Conservation (phyloP, 2,797 vertebrate species). For the Pelobates cultripes region DNA sequence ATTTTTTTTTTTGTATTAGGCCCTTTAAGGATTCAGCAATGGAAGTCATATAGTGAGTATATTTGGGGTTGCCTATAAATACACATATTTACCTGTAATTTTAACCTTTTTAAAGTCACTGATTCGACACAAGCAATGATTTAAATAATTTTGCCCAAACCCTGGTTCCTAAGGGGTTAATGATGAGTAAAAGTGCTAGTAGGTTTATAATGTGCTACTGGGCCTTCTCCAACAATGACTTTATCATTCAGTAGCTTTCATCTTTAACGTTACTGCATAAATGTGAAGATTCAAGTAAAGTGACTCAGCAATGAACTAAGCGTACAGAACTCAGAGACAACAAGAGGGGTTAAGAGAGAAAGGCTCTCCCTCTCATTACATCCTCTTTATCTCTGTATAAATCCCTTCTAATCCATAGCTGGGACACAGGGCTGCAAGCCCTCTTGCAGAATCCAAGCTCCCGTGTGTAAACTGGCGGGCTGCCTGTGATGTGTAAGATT, state of each 20-base stretch:
- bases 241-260: background rate
- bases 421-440: conserved; percentile 30
- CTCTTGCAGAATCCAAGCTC: conserved; percentile 16
- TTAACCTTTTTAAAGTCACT: too few species aligned
- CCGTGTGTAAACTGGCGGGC: conserved; percentile 30
- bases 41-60: too few species aligned
- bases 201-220: background rate
- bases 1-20: too few species aligned
- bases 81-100: too few species aligned
- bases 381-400: conserved; percentile 50
- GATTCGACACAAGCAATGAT: too few species aligned
- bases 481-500: conserved; percentile 51
- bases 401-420: conserved; percentile 49
- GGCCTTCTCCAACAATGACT: background rate
- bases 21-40: too few species aligned
- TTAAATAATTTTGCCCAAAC: too few species aligned
- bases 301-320: background rate
- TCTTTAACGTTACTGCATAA: background rate
- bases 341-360: conserved; percentile 35
- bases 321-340: background rate
- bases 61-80: too few species aligned
- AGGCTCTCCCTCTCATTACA: conserved; percentile 50
- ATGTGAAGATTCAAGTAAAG: background rate
- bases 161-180: too few species aligned
- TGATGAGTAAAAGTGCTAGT: too few species aligned